These are phyloP conservation scores for Falco peregrinus DNA, from an alignment of 2,797 vertebrate genomes.

Conservation along the genomic window DNA sequence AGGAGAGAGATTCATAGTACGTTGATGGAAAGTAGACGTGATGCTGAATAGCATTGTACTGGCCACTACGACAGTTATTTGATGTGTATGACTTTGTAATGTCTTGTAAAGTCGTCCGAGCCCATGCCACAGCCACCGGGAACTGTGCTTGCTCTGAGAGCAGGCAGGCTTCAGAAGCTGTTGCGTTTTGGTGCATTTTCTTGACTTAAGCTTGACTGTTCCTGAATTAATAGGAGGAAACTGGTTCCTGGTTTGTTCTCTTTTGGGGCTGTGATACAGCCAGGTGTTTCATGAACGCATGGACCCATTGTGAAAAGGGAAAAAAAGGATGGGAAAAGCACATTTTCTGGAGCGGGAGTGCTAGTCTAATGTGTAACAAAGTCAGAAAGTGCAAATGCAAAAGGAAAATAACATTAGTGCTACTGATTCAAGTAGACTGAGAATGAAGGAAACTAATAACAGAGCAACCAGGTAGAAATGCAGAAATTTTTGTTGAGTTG, in stretches of 20 bases:
- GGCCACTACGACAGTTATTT: background rate
- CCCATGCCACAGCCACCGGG: background rate
- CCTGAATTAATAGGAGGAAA: background rate
- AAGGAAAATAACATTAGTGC: background rate
- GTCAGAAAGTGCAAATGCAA: background rate
- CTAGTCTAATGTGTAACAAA: background rate
- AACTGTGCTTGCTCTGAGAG: background rate
- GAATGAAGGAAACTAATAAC: background rate
- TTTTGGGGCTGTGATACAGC: background rate
- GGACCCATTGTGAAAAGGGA: background rate
- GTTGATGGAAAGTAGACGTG: background rate
- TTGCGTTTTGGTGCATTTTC: background rate
- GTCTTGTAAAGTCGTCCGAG: background rate
- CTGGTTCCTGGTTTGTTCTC: background rate
- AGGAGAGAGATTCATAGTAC: background rate
- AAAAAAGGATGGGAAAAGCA: background rate
- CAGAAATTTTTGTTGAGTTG: background rate
- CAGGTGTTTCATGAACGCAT: rapidly evolving
- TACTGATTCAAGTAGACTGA: background rate
- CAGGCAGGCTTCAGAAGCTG: background rate
- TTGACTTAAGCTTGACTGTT: background rate
- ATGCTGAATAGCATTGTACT: background rate
- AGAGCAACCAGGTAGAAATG: background rate
- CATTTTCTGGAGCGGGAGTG: background rate
- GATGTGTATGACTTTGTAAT: background rate